Percentiles rank a stretch among this genome's conserved stretches.
phyloP scores from a whole-genome alignment of 2,113 vertebrate genomes.

The Recurvirostra avosetta region DNA sequence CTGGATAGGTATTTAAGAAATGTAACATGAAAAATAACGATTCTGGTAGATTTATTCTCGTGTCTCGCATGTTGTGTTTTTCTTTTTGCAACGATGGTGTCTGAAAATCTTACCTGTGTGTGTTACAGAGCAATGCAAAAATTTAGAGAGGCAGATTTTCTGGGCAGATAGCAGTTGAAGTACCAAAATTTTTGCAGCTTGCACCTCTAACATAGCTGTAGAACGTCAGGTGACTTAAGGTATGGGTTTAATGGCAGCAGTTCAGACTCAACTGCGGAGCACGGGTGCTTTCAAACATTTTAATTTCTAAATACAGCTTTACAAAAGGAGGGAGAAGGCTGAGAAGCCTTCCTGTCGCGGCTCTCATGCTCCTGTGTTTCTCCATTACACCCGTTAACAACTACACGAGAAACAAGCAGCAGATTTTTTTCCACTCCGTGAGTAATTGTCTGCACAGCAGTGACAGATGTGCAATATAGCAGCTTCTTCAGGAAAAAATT shows the following conservation, averaged over 20 bases:
- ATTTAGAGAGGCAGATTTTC: background rate
- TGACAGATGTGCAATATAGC: slow-evolving; percentile 96
- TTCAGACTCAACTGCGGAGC: background rate
- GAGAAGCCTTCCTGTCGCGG: background rate
- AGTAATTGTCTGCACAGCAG: slow-evolving; percentile 85
- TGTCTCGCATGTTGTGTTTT: background rate
- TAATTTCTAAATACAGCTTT: background rate
- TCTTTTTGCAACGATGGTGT: background rate
- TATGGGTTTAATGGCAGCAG: background rate
- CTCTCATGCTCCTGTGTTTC: slow-evolving; percentile 16
- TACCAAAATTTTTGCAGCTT: background rate
- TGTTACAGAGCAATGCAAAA: background rate
- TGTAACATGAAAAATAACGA: background rate
- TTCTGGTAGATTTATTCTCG: background rate
- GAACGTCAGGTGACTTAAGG: background rate
- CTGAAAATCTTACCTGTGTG: background rate
- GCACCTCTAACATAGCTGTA: background rate
- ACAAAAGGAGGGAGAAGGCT: background rate
- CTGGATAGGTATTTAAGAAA: background rate
- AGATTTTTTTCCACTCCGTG: slow-evolving; percentile 64
- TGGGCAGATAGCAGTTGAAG: background rate
- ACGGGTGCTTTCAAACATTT: background rate
- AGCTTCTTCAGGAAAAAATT: slow-evolving; percentile 91
- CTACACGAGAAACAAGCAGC: slow-evolving; percentile 67
- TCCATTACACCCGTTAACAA: slow-evolving; percentile 70